Evolutionary conservation across 2,113 vertebrate genomes (phyloP), one percentile per base, ranked within the genome.

Genomic region (Gymnarchus niloticus): DNA sequence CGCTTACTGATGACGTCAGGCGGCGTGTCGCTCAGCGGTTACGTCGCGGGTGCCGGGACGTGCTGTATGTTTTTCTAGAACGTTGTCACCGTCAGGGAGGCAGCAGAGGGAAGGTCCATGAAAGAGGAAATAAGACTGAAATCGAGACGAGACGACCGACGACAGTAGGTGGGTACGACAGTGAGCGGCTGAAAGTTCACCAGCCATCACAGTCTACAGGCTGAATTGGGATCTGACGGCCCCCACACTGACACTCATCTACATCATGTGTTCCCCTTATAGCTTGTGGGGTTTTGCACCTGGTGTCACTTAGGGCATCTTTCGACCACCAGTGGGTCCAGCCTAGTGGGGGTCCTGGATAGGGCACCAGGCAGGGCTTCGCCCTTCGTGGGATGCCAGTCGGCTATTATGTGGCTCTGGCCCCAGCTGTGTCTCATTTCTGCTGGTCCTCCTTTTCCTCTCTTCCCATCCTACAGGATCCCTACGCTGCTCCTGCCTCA

Each of bases 401-500:
- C 65, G 8, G 51, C 8, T 14, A 54, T 9, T 12, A 54, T 54
- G 51, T 54, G 51, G 51, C 51, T 54, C 52, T 17, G 19, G 52
- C 19, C 6, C 52, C n/a, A 17, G 52, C 8, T 3, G 8, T 54
- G 51, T 52, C 10, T 17, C 52, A 54, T 6, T 69, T 14, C 61
- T 69, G 61, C 14, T 25, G 61, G 10, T 69, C 17, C 61, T 69
- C 61, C 61, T 37, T 33, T 37, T 37, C 3, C 28, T 17, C 28
- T 73, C 33, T 14, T 78, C 57, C 46, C 10, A 54, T 51, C 0
- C 87, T 81, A 56, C 2, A 80, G 1, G 52, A 51, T 83, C 10
- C 44, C 23, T 44, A 7, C n/a, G n/a, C n/a, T 56, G 7, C 9
- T 7, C 78, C 54, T 48, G 51, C 81, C 91, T 88, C 84, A 94